Evolutionary conservation across 2,888 invertebrate species (phyloP).

Genomic region (Cephus pulcher): DNA sequence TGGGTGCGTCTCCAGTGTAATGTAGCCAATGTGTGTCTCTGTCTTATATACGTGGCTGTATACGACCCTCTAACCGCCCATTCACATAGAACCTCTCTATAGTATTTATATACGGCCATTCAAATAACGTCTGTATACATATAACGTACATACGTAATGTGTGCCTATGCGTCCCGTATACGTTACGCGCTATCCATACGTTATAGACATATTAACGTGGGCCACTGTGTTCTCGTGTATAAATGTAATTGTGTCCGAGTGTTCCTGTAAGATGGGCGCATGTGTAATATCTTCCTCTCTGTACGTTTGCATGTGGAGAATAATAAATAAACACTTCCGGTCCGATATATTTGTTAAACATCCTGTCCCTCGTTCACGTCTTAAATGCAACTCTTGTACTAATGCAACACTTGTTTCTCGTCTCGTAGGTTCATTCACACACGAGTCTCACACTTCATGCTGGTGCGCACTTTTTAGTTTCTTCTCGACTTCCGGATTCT

Average conservation of each 20-base stretch:
- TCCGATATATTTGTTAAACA: conserved; percentile 34
- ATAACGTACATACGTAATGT: too few relatives aligned
- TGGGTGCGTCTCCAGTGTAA: too few relatives aligned
- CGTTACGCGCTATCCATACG: conserved; percentile 15
- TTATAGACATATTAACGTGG: conserved; percentile 23
- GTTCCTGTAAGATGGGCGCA: too few relatives aligned
- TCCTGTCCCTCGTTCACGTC: conserved; percentile 37
- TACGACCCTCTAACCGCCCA: too few relatives aligned
- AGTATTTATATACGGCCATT: too few relatives aligned
- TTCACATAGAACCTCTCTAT: too few relatives aligned
- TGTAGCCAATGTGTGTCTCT: too few relatives aligned
- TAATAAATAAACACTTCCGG: conserved; percentile 52
- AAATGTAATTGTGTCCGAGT: too few relatives aligned
- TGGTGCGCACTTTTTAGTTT: not conserved
- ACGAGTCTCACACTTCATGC: not conserved
- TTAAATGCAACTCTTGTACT: conserved; percentile 66
- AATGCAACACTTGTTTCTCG: conserved; percentile 48
- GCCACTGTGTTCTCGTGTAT: conserved; percentile 8
- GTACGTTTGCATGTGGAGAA: conserved; percentile 37
- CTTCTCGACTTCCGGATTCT: conserved; percentile 4
- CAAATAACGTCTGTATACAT: too few relatives aligned
- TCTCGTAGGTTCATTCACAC: not conserved
- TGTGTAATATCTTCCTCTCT: not conserved
- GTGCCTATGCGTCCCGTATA: too few relatives aligned
- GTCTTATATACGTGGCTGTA: too few relatives aligned